Evolutionary conservation across 2,888 invertebrate species (phyloP), one percentile per base, ranked within the genome.

Genomic region (Pristionchus japonicus): DNA sequence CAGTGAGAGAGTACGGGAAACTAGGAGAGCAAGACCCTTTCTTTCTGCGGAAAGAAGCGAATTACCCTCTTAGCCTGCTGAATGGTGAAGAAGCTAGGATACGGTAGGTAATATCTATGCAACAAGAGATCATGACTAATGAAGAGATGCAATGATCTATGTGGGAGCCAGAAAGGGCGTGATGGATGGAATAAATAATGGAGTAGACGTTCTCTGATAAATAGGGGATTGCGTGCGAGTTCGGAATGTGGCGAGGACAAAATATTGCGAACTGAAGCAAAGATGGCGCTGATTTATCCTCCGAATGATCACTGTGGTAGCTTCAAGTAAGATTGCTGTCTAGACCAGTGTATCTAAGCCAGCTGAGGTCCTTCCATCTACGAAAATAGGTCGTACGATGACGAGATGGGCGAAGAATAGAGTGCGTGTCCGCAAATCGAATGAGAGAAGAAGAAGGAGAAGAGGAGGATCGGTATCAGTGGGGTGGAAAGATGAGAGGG

Each of bases 391-490:
- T 70, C 37, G 70, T 70, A 70, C 34, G 20, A 70, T 70, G 70
- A 70, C 37, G 70, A 70, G n/a, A n/a, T 23, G 67, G 34, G 34
- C n/a, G 34, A 70, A 37, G 70, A 37, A 67, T 34, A 37, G 37
- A 70, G 70, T 70, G 37, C 70, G 31, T 70, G 70, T 70, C 70
- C 70, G 70, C 70, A 70, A 77, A 77, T 77, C 27, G 77, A 77
- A 77, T 77, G 43, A 77, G 77, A 43, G 80, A 31, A 47, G 40
- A n/a, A 13, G n/a, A 13, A 80, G 20, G 47, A 17, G 40, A 13
- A 23, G 23, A 80, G 20, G 47, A 17, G 40, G 27, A 34, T 34
- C 34, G 82, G 52, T 49, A 82, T 49, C 52, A 82, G 52, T 31
- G 52, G 23, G 52, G 37, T 82, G 82, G 52, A 49, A 49, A 52